Conservation (phyloP, 2,888 invertebrate genomes). For the Merodon equestris region DNA sequence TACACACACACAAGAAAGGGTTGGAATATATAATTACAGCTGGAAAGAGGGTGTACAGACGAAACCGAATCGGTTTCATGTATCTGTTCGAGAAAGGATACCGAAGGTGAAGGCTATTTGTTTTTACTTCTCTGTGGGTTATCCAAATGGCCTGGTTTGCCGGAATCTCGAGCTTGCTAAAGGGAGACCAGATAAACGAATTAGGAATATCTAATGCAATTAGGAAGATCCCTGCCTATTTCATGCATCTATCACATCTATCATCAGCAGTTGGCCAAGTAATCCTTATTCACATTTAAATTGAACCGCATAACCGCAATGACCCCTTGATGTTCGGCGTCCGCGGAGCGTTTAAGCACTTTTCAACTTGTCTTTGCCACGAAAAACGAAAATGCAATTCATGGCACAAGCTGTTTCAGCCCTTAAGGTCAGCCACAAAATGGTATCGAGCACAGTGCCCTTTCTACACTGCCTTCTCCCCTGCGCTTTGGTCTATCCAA, state of each 20-base stretch:
- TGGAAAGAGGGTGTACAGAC: no score
- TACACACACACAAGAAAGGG: conserved; percentile 1
- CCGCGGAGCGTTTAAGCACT: conserved; percentile 45
- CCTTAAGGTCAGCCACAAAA: conserved; percentile 57
- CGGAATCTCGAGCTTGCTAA: no score
- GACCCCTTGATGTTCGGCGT: conserved; percentile 10
- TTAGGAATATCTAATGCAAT: conserved; percentile 36
- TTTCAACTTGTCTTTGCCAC: conserved; percentile 57
- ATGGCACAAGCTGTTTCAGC: conserved; percentile 44
- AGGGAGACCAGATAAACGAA: conserved; percentile 5
- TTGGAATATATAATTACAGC: conserved; percentile 33
- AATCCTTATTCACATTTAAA: conserved; percentile 1
- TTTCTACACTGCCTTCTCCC: no score
- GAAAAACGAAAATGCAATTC: conserved; percentile 48
- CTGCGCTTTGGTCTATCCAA: conserved; percentile 8
- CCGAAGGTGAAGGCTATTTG: no score
- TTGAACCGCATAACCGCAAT: conserved; percentile 40
- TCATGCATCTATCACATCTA: no score
- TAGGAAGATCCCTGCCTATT: conserved; percentile 3
- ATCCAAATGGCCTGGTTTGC: no score
- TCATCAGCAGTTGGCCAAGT: no score
- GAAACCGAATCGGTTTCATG: no score
- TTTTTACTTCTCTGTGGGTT: background rate
- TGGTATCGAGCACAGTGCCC: conserved; percentile 7
- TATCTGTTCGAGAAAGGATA: no score